Evolutionary conservation across 2,888 invertebrate species (phyloP).

Genomic region (Conomelus anceps): DNA sequence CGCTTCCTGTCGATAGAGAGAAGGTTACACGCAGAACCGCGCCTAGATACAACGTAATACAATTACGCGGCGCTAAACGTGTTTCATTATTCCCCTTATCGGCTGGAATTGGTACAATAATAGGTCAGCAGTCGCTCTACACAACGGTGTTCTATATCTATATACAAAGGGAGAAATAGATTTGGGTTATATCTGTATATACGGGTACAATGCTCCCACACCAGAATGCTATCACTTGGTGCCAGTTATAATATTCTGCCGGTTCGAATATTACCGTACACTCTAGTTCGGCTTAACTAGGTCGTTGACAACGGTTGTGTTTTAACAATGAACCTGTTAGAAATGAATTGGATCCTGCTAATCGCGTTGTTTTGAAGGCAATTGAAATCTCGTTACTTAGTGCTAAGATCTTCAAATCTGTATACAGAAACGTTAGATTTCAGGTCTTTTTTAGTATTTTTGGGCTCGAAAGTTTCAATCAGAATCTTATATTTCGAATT

Average conservation of each 20-base stretch:
- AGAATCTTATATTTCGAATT: too few relatives aligned
- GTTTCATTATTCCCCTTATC: background rate
- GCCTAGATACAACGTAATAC: background rate
- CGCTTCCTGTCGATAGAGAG: background rate
- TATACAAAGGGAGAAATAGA: background rate
- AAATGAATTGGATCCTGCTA: background rate
- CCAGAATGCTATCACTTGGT: background rate
- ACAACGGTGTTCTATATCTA: background rate
- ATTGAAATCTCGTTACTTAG: background rate
- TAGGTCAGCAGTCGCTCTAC: background rate
- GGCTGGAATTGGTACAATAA: background rate
- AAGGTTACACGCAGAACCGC: background rate
- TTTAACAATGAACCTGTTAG: background rate
- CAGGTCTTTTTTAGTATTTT: too few relatives aligned
- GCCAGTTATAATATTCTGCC: background rate
- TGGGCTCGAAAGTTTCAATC: too few relatives aligned
- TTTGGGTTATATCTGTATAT: background rate
- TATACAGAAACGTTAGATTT: too few relatives aligned
- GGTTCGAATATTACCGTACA: background rate
- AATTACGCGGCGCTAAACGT: background rate
- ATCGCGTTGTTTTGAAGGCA: background rate
- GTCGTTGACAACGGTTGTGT: background rate
- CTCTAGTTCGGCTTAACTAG: background rate
- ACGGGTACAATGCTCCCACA: background rate
- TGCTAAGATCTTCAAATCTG: too few relatives aligned